Evolutionary conservation across 2,888 invertebrate genomes (phyloP).

Genomic region (Andrena chrysosceles): DNA sequence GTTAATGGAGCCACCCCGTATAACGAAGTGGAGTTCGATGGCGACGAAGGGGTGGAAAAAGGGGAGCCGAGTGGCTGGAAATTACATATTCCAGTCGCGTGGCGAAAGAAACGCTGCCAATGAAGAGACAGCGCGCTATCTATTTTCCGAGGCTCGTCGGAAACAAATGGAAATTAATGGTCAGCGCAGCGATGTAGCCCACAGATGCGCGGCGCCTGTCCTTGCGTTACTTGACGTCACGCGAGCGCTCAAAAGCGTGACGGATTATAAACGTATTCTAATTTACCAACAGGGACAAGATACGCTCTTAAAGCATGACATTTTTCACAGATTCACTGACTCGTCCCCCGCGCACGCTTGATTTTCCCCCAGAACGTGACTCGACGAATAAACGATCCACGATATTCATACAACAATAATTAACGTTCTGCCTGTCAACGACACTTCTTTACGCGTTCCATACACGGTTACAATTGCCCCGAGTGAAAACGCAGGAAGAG

Average conservation of each 20-base stretch:
- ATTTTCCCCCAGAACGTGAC: background rate
- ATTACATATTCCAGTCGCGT: background rate
- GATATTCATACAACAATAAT: background rate
- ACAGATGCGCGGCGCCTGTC: slow-evolving; percentile 29
- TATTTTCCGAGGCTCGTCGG: background rate
- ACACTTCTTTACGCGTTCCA: background rate
- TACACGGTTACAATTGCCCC: background rate
- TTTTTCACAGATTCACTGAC: background rate
- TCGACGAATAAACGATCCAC: background rate
- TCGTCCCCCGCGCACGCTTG: background rate
- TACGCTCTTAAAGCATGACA: background rate
- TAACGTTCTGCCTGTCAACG: background rate
- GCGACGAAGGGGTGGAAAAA: no score
- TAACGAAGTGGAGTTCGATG: no score
- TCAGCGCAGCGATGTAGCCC: background rate
- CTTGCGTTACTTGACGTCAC: slow-evolving; percentile 52
- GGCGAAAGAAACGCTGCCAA: background rate
- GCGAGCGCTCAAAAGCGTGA: slow-evolving; percentile 1
- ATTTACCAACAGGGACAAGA: slow-evolving; percentile 4
- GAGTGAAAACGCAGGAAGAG: background rate
- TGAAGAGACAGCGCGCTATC: background rate
- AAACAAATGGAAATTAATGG: slow-evolving; percentile 31
- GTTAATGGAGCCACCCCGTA: no score
- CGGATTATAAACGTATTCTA: slow-evolving; percentile 26
- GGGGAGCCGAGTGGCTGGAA: background rate